phyloP scores from a whole-genome alignment of 1,140 invertebrate genomes.

The Pentalonia nigronervosa region DNA sequence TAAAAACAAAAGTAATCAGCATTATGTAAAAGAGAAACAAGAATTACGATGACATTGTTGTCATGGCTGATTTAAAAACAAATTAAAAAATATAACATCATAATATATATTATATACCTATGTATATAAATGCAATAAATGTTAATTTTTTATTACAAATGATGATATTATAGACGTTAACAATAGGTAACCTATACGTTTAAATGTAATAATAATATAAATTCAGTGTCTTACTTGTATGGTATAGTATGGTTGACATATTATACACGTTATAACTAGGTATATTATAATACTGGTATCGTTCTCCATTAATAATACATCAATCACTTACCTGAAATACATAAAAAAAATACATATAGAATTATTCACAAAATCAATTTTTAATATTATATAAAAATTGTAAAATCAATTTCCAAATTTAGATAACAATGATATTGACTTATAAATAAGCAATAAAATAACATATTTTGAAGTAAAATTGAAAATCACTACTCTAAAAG shows the following conservation, averaged over 20 bases:
- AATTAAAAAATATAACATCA: background rate
- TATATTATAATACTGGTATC: background rate
- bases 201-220: background rate
- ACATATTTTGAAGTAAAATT: background rate
- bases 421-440: background rate
- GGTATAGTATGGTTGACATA: background rate
- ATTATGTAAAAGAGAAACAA: background rate
- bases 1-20: background rate
- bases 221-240: background rate
- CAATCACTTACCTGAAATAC: conserved; percentile 12
- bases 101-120: too few species aligned
- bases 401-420: background rate
- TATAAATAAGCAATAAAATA: background rate
- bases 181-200: background rate
- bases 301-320: background rate
- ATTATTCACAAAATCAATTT: too few species aligned
- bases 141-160: background rate
- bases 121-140: background rate
- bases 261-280: background rate
- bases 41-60: background rate
- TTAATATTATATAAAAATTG: too few species aligned
- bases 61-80: background rate
- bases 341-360: background rate
- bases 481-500: background rate
- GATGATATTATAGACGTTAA: background rate